Percentiles rank a stretch among this genome's conserved stretches.
phyloP scores from a whole-genome alignment of 2,797 vertebrate species.

The Toxotes lorentzi region DNA sequence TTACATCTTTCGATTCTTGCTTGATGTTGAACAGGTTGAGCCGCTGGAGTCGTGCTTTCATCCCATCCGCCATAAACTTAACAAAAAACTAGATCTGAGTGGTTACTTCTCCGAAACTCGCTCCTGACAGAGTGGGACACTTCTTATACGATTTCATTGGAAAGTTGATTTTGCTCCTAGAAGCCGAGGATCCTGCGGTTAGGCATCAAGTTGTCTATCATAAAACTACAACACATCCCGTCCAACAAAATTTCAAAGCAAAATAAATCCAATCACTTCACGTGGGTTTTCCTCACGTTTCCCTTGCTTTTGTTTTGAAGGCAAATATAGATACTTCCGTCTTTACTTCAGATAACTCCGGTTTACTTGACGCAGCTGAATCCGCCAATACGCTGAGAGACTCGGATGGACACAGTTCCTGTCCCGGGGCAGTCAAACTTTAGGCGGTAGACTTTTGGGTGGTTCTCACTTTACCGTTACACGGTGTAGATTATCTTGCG shows the following conservation, averaged over 20 bases:
- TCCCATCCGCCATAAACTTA: slow-evolving; percentile 81
- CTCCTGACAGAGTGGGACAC: slow-evolving; percentile 30
- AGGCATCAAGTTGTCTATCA: background rate
- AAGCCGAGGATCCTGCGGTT: slow-evolving; percentile 36
- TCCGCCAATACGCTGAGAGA: slow-evolving; percentile 51
- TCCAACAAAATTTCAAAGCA: slow-evolving; percentile 45
- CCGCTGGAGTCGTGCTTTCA: slow-evolving; percentile 87
- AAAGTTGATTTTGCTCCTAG: slow-evolving; percentile 65
- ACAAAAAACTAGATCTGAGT: slow-evolving; percentile 22
- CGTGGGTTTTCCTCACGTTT: accelerated
- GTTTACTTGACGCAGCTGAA: background rate
- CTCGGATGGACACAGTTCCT: slow-evolving; percentile 61
- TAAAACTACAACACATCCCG: background rate
- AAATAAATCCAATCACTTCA: background rate
- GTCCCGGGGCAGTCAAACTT: slow-evolving; percentile 65
- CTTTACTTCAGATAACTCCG: background rate
- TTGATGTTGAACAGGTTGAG: slow-evolving; percentile 85
- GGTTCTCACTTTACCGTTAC: slow-evolving; percentile 3
- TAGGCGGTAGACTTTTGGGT: slow-evolving; percentile 56
- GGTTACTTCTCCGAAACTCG: background rate
- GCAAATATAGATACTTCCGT: background rate
- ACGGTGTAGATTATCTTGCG: slow-evolving; percentile 13
- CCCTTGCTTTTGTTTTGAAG: slow-evolving; percentile 60
- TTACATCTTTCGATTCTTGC: slow-evolving; percentile 84
- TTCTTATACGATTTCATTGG: slow-evolving; percentile 60